Evolutionary conservation across 2,797 vertebrate species (phyloP).

Genomic region (Emys orbicularis): DNA sequence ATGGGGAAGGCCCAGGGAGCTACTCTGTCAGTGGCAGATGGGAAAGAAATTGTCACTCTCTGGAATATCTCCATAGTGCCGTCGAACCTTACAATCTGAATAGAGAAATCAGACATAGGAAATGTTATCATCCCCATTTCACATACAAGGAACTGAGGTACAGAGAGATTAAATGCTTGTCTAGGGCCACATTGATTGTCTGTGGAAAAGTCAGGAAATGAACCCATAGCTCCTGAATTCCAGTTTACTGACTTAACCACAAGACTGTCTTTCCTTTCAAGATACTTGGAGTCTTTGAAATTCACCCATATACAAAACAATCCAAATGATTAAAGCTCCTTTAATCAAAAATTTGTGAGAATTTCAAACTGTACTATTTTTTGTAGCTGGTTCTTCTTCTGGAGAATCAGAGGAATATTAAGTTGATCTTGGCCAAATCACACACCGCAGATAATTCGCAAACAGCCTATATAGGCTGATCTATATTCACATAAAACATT

Average conservation of each 20-base stretch:
- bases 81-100: neutral
- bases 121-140: neutral
- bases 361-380: neutral
- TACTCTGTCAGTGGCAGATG: neutral
- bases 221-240: neutral
- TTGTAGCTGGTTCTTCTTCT: neutral
- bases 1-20: neutral
- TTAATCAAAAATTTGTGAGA: neutral
- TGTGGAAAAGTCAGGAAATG: neutral
- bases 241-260: neutral
- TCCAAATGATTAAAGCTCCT: neutral
- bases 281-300: rapidly evolving
- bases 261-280: neutral
- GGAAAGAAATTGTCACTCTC: neutral
- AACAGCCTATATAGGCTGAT: neutral
- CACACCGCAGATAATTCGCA: neutral
- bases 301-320: neutral
- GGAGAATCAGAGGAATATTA: neutral
- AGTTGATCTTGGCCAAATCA: rapidly evolving
- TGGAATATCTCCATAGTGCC: neutral
- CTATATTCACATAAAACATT: rapidly evolving
- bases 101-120: neutral
- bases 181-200: neutral
- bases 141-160: neutral
- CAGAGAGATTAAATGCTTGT: neutral